Conservation (phyloP, 2,888 invertebrate genomes). For the Agriopis marginaria region DNA sequence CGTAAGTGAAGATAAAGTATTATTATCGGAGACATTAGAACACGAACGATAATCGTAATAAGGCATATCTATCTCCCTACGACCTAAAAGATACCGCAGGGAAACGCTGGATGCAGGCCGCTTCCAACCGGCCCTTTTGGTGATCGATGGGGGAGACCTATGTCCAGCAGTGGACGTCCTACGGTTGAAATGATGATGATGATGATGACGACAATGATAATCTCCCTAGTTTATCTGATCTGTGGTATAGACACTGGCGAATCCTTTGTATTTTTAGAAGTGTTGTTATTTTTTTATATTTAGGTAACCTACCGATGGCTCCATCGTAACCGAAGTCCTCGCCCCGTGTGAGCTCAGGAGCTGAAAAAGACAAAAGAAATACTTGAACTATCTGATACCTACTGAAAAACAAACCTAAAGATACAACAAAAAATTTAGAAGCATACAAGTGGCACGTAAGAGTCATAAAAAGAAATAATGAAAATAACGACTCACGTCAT, state of each 20-base stretch:
- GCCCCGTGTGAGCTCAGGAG: conserved; percentile 64
- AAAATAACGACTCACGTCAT: conserved; percentile 17
- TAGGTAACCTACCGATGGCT: conserved; percentile 75
- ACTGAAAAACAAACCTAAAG: neutral
- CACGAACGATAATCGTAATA: too few relatives aligned
- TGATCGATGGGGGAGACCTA: too few relatives aligned
- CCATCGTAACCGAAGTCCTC: conserved; percentile 88
- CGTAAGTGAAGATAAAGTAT: too few relatives aligned
- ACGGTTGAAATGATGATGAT: too few relatives aligned
- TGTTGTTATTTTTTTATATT: neutral
- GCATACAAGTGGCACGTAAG: conserved; percentile 5
- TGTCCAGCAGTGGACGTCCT: too few relatives aligned
- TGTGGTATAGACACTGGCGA: neutral
- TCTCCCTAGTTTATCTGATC: neutral
- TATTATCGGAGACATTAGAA: too few relatives aligned
- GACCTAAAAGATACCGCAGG: too few relatives aligned
- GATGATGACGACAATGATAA: too few relatives aligned
- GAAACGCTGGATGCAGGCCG: too few relatives aligned
- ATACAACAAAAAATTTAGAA: conserved; percentile 19
- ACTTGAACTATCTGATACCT: conserved; percentile 7
- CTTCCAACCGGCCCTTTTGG: too few relatives aligned
- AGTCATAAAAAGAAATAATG: conserved; percentile 8
- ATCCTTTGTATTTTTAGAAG: neutral
- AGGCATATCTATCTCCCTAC: too few relatives aligned
- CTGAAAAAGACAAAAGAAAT: conserved; percentile 60